Percentiles rank a stretch among this genome's conserved stretches.
phyloP scores from a whole-genome alignment of 2,888 invertebrate genomes.

The Netelia inedita region DNA sequence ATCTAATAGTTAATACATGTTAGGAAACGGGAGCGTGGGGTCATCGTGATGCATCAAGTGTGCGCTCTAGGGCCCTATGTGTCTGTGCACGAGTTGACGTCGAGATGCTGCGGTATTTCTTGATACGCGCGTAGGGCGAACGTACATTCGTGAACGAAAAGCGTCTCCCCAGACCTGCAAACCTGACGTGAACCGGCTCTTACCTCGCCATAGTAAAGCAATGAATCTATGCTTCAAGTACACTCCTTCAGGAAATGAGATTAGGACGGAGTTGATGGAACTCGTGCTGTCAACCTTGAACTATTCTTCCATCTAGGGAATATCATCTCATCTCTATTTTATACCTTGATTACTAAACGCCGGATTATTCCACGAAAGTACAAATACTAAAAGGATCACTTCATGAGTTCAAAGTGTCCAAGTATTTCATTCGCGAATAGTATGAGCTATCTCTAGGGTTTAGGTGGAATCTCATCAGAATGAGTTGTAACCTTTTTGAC shows the following conservation, averaged over 20 bases:
- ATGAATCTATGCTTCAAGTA: background rate
- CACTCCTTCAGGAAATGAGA: constrained; percentile 4
- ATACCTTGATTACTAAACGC: background rate
- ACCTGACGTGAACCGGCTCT: background rate
- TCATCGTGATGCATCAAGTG: constrained; percentile 2
- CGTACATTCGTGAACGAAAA: background rate
- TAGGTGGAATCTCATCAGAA: background rate
- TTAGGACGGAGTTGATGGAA: constrained; percentile 2
- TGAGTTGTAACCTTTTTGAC: background rate
- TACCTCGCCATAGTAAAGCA: background rate
- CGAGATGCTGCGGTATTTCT: background rate
- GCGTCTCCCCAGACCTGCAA: background rate
- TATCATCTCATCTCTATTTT: background rate
- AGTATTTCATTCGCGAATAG: background rate
- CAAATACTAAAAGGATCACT: no score
- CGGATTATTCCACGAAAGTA: background rate
- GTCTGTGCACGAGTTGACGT: background rate
- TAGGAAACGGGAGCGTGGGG: background rate
- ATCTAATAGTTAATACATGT: constrained; percentile 21
- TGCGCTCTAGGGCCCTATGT: background rate
- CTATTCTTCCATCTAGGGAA: background rate
- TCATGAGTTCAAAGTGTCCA: background rate
- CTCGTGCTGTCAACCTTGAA: background rate
- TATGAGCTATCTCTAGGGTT: background rate
- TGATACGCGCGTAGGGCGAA: background rate